Evolutionary conservation across 2,797 vertebrate genomes (phyloP).

Genomic region (Coracias cyanogaster): DNA sequence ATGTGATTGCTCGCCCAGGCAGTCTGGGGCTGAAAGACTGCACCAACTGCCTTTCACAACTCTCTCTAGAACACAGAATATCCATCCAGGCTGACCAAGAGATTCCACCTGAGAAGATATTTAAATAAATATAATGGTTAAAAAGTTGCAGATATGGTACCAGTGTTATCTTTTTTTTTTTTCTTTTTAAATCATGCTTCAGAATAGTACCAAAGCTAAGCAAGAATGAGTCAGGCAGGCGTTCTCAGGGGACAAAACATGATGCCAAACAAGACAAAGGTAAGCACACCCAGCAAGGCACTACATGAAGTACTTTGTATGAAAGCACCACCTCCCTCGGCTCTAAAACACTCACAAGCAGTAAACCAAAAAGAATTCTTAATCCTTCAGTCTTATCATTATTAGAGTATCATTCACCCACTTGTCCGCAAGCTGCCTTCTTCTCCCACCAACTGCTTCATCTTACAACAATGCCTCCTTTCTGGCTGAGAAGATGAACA

Average conservation of each 20-base stretch:
- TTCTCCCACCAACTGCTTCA: constrained; percentile 26
- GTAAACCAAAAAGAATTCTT: background rate
- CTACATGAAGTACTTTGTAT: background rate
- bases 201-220: background rate
- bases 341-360: background rate
- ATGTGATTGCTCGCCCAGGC: fast-evolving
- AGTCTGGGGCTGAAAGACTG: background rate
- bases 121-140: background rate
- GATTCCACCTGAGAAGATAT: background rate
- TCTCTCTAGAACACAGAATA: background rate
- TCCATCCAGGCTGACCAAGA: background rate
- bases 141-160: background rate
- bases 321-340: background rate
- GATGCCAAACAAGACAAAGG: background rate
- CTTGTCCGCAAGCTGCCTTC: constrained; percentile 62
- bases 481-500: constrained; percentile 57
- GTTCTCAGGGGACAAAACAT: background rate
- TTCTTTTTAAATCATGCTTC: background rate
- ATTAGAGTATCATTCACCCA: constrained; percentile 57
- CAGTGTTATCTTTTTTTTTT: background rate
- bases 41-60: background rate
- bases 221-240: background rate
- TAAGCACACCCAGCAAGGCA: background rate
- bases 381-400: constrained; percentile 27
- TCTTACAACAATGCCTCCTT: constrained; percentile 39